Evolutionary conservation across 2,113 vertebrate species (phyloP).

Genomic region (Sceloporus undulatus): DNA sequence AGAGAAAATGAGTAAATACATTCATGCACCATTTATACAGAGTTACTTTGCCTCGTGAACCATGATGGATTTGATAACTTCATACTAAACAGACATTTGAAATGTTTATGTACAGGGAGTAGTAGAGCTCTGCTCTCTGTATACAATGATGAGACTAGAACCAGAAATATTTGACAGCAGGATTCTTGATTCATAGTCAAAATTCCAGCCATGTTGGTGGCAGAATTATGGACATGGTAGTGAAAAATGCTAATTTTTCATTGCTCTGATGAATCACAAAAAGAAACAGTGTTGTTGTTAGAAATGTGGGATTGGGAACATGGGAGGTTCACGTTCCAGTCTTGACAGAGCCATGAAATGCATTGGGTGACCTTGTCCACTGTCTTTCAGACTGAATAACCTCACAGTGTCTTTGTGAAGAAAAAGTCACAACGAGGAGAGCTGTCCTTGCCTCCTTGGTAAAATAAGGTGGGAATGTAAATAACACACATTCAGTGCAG

Average conservation of each 20-base stretch:
- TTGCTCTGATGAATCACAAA: too few species aligned
- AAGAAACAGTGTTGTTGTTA: background rate
- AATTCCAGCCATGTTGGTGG: background rate
- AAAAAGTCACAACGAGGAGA: too few species aligned
- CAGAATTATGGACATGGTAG: background rate
- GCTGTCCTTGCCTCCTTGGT: too few species aligned
- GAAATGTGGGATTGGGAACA: background rate
- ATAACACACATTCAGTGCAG: background rate
- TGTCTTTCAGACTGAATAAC: too few species aligned
- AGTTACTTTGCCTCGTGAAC: background rate
- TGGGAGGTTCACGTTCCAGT: background rate
- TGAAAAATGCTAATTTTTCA: background rate
- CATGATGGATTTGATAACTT: too few species aligned
- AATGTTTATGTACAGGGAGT: background rate
- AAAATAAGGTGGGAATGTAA: too few species aligned
- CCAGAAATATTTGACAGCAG: background rate
- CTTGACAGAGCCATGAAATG: too few species aligned
- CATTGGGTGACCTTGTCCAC: too few species aligned
- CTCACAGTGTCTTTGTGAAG: too few species aligned
- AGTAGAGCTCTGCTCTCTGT: background rate
- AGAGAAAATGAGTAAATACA: background rate
- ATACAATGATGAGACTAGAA: background rate
- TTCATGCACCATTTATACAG: background rate
- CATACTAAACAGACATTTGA: too few species aligned
- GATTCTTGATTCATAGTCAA: background rate